Percentiles rank a stretch among this genome's conserved stretches.
phyloP scores from a whole-genome alignment of 1,140 invertebrate genomes.

The Helicoverpa armigera region DNA sequence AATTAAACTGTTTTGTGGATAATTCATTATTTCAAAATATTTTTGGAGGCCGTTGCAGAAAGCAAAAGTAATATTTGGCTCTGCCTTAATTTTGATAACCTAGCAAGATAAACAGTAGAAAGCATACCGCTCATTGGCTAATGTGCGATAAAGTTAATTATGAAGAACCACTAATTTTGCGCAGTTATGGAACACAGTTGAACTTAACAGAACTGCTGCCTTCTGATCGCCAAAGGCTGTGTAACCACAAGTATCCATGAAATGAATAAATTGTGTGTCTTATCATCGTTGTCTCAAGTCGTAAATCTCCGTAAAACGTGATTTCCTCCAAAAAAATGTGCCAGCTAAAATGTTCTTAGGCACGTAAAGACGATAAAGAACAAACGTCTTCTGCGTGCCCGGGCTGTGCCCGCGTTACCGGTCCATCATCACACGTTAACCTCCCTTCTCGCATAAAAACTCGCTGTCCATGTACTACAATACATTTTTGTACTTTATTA shows the following conservation, averaged over 20 bases:
- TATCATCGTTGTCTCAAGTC: neutral
- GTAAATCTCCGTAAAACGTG: constrained; percentile 7
- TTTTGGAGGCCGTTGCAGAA: neutral
- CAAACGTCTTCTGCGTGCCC: constrained; percentile 21
- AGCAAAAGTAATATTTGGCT: constrained; percentile 5
- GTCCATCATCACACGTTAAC: neutral
- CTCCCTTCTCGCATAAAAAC: constrained; percentile 31
- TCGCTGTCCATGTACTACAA: constrained; percentile 14
- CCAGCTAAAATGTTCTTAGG: neutral
- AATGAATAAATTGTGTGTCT: neutral
- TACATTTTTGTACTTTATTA: constrained; percentile 8
- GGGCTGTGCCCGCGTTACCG: constrained; percentile 1
- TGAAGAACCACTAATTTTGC: neutral
- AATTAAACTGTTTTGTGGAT: neutral
- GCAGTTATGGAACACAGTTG: neutral
- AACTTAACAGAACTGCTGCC: neutral
- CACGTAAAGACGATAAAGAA: constrained; percentile 39
- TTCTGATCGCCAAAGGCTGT: neutral
- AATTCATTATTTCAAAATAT: constrained; percentile 14
- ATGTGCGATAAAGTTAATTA: constrained; percentile 21
- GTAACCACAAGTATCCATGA: neutral
- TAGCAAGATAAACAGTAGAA: constrained; percentile 28
- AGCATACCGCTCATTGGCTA: constrained; percentile 18
- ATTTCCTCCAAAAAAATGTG: neutral
- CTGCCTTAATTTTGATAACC: constrained; percentile 12